Evolutionary conservation across 1,140 invertebrate genomes (phyloP).

Genomic region (Leptonema lineaticorne): DNA sequence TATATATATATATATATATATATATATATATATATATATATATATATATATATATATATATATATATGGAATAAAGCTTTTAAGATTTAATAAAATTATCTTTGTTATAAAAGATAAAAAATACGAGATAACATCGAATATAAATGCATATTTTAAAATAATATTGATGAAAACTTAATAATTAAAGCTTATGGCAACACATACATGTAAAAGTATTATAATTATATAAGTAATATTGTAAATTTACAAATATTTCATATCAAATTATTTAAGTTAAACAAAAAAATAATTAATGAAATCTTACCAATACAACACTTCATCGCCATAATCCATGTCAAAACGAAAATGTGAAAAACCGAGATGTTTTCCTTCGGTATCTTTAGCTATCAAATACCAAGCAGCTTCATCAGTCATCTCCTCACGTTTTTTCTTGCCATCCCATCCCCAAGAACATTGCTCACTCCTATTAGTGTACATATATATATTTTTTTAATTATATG

Average conservation of each 20-base stretch:
- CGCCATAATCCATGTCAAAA: conserved; percentile 56
- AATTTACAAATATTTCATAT: background rate
- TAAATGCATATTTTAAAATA: too few relatives aligned
- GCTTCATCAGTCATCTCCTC: conserved; percentile 71
- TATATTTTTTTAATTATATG: too few relatives aligned
- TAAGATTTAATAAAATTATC: too few relatives aligned
- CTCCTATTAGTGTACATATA: conserved; percentile 57
- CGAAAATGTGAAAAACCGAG: conserved; percentile 60
- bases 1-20: too few relatives aligned
- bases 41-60: too few relatives aligned
- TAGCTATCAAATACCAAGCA: conserved; percentile 71
- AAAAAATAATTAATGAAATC: too few relatives aligned
- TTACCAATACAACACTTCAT: conserved; percentile 55
- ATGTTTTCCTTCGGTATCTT: conserved; percentile 51
- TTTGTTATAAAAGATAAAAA: too few relatives aligned
- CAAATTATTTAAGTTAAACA: too few relatives aligned
- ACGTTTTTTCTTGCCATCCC: conserved; percentile 69
- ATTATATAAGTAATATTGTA: background rate
- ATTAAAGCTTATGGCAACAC: background rate
- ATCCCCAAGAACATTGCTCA: conserved; percentile 72
- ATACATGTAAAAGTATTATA: background rate
- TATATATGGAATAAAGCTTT: too few relatives aligned
- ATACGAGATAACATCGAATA: too few relatives aligned
- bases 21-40: too few relatives aligned
- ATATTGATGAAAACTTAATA: too few relatives aligned